These are phyloP conservation scores for Abrostola tripartita DNA, from an alignment of 2,888 invertebrate genomes.

Conservation along the genomic window DNA sequence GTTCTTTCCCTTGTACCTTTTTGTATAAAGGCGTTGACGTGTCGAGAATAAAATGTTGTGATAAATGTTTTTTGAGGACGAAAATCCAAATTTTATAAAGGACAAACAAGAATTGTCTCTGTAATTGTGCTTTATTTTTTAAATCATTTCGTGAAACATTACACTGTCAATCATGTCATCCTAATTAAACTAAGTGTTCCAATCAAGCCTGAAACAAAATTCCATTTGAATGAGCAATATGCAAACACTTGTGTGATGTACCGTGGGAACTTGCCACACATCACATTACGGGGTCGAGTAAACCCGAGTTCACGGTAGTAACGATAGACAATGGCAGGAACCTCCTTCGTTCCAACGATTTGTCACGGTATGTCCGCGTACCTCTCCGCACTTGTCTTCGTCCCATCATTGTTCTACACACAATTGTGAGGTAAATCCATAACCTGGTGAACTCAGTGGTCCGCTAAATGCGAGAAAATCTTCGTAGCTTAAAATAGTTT, in stretches of 20 bases:
- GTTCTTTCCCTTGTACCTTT: conserved; percentile 58
- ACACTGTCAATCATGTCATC: no score
- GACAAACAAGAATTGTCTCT: not conserved
- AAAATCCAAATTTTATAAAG: conserved; percentile 21
- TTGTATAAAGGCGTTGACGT: conserved; percentile 56
- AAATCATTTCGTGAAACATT: no score
- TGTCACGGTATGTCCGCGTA: conserved; percentile 68
- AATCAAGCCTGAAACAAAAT: conserved; percentile 17
- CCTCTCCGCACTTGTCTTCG: conserved; percentile 60
- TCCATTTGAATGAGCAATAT: conserved; percentile 45
- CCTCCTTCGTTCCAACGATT: conserved; percentile 74
- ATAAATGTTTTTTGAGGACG: conserved; percentile 42
- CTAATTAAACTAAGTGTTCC: not conserved
- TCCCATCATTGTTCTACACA: conserved; percentile 64
- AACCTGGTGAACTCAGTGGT: conserved; percentile 64
- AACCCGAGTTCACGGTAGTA: conserved; percentile 70
- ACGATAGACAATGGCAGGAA: conserved; percentile 81
- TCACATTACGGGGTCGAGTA: conserved; percentile 60
- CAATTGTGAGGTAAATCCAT: conserved; percentile 66
- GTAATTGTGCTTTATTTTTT: not conserved
- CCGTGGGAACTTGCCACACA: conserved; percentile 69
- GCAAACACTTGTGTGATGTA: conserved; percentile 46
- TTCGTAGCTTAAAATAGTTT: not conserved
- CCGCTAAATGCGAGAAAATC: conserved; percentile 62
- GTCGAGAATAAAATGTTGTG: conserved; percentile 58